Base-by-base conservation (phyloP, 2,113 vertebrate species). In the Perca schrenkii region DNA sequence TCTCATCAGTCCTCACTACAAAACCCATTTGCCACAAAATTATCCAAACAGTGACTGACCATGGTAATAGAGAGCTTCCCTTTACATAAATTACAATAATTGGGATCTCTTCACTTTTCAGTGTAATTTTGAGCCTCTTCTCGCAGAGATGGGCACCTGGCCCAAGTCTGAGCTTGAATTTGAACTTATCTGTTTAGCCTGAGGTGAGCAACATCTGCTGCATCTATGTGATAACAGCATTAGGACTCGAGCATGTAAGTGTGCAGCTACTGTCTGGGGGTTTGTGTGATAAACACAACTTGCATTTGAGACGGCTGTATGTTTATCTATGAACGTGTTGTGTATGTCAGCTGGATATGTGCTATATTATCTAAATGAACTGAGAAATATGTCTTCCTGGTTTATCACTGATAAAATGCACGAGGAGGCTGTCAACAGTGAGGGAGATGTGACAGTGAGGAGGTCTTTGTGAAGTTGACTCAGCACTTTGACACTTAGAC, bases 1-100 rank as follows among this genome's bases (percentile, higher is more conserved):
- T 68, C 77, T 83, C 80, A 74, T 61, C 68, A 79, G 78, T 82
- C 73, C 68, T 85, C 63, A 76, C 80, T 53, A 76, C 67, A 84
- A 82, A 89, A 76, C 73, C 63, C n/a, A 28, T 77, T 57, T 69
- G 21, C 68, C 17, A 69, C 65, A 82, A 53, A 62, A 43, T 83
- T 31, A 64, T 65, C 63, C 68, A 83, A 77, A 78, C 5, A 54
- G 31, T 72, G 63, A 50, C 28, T 16, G 28, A 75, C 40, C n/a
- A 54, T 22, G 46, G 72, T 62, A 50, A 82, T 67, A 61, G 68
- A 74, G 54, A 82, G 69, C 49, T 60, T 72, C 17, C 25, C 43
- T 47, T 68, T 25, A 61, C 58, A 58, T 53, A 63, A 53, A 69
- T 69, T 62, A 54, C 28, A 47, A 40, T 53, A 79, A 76, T 53